Conservation (phyloP, 2,797 vertebrate genomes). For the Tangara arthus region DNA sequence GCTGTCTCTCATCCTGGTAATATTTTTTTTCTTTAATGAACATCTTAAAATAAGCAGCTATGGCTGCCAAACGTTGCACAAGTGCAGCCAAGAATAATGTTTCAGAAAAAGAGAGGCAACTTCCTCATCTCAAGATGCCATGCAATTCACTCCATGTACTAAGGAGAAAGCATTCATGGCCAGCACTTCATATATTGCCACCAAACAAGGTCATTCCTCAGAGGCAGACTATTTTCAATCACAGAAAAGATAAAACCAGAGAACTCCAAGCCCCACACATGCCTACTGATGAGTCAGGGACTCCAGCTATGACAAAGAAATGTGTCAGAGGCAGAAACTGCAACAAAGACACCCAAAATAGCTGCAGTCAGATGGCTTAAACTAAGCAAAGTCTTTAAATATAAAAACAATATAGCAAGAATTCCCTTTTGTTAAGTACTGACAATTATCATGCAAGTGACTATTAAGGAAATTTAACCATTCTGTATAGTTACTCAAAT, state of each 20-base stretch:
- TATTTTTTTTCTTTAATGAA: constrained; percentile 52
- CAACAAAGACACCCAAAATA: background rate
- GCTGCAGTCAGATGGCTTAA: background rate
- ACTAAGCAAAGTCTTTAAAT: background rate
- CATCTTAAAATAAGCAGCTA: constrained; percentile 63
- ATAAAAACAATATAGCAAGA: background rate
- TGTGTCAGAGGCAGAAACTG: constrained; percentile 10
- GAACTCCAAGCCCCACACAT: background rate
- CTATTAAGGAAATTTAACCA: background rate
- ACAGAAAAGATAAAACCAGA: background rate
- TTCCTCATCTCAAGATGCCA: constrained; percentile 16
- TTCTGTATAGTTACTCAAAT: background rate
- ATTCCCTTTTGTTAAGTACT: background rate
- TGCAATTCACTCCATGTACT: background rate
- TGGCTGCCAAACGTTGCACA: constrained; percentile 68
- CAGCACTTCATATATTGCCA: background rate
- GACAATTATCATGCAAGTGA: background rate
- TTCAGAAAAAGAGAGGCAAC: constrained; percentile 36
- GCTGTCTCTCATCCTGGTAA: constrained; percentile 74
- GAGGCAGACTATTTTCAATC: background rate
- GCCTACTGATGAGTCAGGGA: background rate
- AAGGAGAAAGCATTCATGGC: background rate
- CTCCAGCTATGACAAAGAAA: background rate
- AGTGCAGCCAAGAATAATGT: constrained; percentile 63
- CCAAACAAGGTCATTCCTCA: background rate